A percentile compares a stretch with the other conserved stretches of the same genome.
Conservation (phyloP, 2,113 vertebrate species). For the Protobothrops mucrosquamatus region DNA sequence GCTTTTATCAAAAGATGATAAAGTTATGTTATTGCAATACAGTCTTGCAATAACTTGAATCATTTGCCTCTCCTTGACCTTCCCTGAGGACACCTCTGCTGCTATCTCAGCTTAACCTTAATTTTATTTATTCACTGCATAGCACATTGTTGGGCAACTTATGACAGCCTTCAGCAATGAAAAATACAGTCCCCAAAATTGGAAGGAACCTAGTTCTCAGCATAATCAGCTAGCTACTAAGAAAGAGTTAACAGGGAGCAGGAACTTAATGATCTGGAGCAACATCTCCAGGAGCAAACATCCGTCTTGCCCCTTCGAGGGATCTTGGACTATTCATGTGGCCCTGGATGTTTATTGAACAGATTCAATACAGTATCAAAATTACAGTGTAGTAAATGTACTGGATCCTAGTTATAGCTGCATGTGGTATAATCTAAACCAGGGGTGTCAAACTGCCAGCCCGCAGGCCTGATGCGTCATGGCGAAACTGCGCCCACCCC, state of each 20-base stretch:
- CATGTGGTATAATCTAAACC: background rate
- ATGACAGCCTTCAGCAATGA: background rate
- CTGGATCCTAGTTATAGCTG: too few relatives aligned
- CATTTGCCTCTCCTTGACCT: background rate
- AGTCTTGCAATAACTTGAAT: background rate
- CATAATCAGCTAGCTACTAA: background rate
- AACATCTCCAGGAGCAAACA: background rate
- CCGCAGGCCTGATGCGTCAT: too few relatives aligned
- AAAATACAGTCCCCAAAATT: background rate
- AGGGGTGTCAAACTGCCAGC: too few relatives aligned
- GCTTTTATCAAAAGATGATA: background rate
- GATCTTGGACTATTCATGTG: background rate
- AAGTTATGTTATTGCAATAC: background rate
- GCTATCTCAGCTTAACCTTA: background rate
- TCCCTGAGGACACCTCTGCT: background rate
- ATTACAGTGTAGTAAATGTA: background rate
- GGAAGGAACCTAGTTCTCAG: background rate
- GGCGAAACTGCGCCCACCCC: too few relatives aligned
- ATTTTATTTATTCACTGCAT: background rate
- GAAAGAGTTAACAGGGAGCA: background rate
- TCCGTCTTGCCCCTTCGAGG: background rate
- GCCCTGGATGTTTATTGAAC: background rate
- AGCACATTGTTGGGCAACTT: background rate
- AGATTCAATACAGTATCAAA: background rate
- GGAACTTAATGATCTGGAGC: background rate